A percentile compares a stretch with the other conserved stretches of the same genome.
Evolutionary conservation across 1,140 invertebrate species (phyloP).

Genomic region (Drosophila malerkotliana): DNA sequence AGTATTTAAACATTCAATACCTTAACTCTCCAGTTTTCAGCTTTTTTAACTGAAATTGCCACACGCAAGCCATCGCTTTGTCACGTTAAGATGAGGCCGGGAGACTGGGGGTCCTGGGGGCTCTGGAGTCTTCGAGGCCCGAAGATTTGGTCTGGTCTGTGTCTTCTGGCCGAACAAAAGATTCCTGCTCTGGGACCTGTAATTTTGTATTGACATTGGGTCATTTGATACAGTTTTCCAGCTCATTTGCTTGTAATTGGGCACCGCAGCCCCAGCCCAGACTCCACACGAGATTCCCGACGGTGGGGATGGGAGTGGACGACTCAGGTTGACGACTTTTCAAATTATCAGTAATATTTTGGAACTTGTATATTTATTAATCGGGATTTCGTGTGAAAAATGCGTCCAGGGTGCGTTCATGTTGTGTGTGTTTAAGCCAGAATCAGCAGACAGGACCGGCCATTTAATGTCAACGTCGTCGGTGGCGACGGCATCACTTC

Average conservation of each 20-base stretch:
- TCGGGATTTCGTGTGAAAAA: conserved; percentile 82
- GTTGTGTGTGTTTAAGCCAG: conserved; percentile 54
- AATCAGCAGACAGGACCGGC: conserved; percentile 56
- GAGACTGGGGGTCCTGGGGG: background rate
- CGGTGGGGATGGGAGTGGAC: conserved; percentile 8
- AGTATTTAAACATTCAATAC: conserved; percentile 19
- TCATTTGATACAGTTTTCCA: conserved; percentile 83
- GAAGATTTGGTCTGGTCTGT: conserved; percentile 32
- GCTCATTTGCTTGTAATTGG: conserved; percentile 83
- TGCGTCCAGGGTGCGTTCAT: conserved; percentile 50
- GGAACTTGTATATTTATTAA: conserved; percentile 78
- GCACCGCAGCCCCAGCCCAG: conserved; percentile 64
- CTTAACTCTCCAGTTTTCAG: background rate
- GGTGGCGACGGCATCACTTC: conserved; percentile 80
- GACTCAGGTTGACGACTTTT: conserved; percentile 78
- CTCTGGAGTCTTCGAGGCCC: background rate
- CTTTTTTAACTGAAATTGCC: conserved; percentile 77
- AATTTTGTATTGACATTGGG: conserved; percentile 80
- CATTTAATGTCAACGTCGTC: conserved; percentile 78
- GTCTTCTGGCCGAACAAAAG: conserved; percentile 42
- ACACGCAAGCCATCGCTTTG: conserved; percentile 81
- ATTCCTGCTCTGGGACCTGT: conserved; percentile 62
- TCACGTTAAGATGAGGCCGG: conserved; percentile 62
- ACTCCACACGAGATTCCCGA: conserved; percentile 54
- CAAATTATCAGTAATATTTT: conserved; percentile 78